Base-by-base conservation (phyloP, 2,888 invertebrate species). In the Drosophila ezoana region DNA sequence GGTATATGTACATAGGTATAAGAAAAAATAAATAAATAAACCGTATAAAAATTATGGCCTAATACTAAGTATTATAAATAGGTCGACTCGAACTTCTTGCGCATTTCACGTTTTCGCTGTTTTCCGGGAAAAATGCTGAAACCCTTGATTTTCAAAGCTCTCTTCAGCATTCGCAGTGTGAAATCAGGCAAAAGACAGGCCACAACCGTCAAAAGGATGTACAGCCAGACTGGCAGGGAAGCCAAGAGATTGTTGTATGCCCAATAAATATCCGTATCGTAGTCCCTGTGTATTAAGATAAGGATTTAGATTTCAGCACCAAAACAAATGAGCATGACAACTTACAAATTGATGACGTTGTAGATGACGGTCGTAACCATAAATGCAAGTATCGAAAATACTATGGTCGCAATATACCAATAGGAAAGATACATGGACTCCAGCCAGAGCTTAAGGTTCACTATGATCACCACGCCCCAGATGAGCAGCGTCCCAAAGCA, bases 401-500 rank as follows among this genome's bases (percentile, higher is more conserved):
- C 28, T 3, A 95, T 82, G 2, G 94, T 93, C 4, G 81, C 87
- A 3, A 94, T 93, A 82, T 94, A 94, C 71, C 93, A 86, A 52
- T 91, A 87, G 4, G 94, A 95, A 76, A 95, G 93, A 90, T 94
- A 95, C 68, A 93, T 93, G 23, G 95, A 93, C 82, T 95, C 94
- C 73, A 95, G 91, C 93, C 94, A 93, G 70, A 95, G 90, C 93
- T 95, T 95, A 6, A 95, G 87, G 87, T 94, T 95, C 20, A 93
- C 94, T 4, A 95, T 91, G 63, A 94, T 71, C 40, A 95, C 93
- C 67, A 94, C 92, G 64, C 93, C 90, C 87, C 94, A 95, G 85
- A 94, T 95, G 72, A 93, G 92, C 45, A 93, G 91, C 0, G 93
- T 95, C 52, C 96, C 95, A 90, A 94, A 95, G 72, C 92, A 93